These are phyloP conservation scores for Larimichthys crocea DNA, from an alignment of 2,113 vertebrate genomes.

Conservation along the genomic window DNA sequence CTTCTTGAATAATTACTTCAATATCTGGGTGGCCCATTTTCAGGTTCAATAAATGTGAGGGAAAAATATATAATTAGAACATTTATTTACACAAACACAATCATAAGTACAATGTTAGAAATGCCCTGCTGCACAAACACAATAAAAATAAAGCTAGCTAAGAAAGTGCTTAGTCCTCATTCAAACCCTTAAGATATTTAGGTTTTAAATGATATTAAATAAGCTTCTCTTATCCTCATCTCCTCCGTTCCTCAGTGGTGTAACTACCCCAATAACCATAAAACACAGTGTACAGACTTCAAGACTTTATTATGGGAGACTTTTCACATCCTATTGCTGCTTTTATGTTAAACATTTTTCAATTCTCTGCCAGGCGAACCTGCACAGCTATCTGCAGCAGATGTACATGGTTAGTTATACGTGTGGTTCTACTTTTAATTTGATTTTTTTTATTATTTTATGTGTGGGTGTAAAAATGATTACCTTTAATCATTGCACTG, in stretches of 20 bases:
- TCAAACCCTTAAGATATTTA: conserved; percentile 25
- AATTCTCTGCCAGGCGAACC: conserved; percentile 23
- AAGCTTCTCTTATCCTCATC: conserved; percentile 27
- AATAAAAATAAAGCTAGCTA: conserved; percentile 9
- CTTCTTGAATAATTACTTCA: not conserved
- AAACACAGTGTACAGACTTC: conserved; percentile 39
- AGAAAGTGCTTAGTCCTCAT: not conserved
- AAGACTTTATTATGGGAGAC: conserved; percentile 20
- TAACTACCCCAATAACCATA: conserved; percentile 46
- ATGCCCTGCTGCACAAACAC: conserved; percentile 10
- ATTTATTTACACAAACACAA: conserved; percentile 22
- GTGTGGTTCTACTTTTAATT: conserved; percentile 25
- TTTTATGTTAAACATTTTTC: conserved; percentile 30
- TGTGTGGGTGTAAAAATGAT: conserved; percentile 61
- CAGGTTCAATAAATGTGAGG: not conserved
- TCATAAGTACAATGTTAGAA: conserved; percentile 1
- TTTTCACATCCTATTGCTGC: conserved; percentile 16
- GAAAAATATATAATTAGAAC: not conserved
- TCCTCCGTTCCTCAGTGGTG: not conserved
- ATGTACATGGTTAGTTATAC: not conserved
- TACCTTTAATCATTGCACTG: conserved; percentile 53
- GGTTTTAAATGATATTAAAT: conserved; percentile 44
- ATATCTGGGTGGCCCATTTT: not conserved
- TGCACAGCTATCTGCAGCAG: not conserved
- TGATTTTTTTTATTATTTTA: conserved; percentile 18